These are phyloP conservation scores for Piscicola geometra DNA, from an alignment of 2,888 invertebrate species.

Conservation along the genomic window DNA sequence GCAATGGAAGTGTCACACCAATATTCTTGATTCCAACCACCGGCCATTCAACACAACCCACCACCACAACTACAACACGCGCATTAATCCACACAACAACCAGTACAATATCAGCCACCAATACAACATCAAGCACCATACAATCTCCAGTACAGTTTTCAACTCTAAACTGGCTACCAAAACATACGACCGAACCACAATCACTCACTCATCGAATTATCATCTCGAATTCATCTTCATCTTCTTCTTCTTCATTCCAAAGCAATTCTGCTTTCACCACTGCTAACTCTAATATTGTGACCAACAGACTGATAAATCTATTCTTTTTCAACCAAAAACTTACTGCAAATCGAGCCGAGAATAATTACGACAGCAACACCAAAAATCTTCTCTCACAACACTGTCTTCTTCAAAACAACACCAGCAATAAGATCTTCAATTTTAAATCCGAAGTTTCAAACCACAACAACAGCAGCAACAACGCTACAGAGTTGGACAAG, in stretches of 20 bases:
- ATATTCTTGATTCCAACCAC: conserved; percentile 19
- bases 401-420: not conserved
- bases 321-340: conserved; percentile 3
- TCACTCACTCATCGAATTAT: too few relatives aligned
- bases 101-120: too few relatives aligned
- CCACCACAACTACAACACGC: not conserved
- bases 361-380: not conserved
- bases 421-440: not conserved
- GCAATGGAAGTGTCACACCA: conserved; percentile 27
- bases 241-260: not conserved
- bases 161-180: not conserved
- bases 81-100: too few relatives aligned
- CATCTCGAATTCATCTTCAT: not conserved
- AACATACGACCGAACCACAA: not conserved
- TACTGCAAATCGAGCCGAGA: not conserved
- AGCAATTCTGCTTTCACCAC: not conserved
- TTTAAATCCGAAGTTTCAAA: conserved; percentile 1
- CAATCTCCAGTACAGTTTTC: not conserved
- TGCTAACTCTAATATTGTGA: not conserved
- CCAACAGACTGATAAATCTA: not conserved
- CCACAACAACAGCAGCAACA: too few relatives aligned
- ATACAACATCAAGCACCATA: too few relatives aligned
- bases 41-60: not conserved
- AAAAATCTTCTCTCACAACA: not conserved
- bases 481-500: conserved; percentile 10